Base-by-base conservation (phyloP, 2,113 vertebrate genomes). In the Vidua macroura region DNA sequence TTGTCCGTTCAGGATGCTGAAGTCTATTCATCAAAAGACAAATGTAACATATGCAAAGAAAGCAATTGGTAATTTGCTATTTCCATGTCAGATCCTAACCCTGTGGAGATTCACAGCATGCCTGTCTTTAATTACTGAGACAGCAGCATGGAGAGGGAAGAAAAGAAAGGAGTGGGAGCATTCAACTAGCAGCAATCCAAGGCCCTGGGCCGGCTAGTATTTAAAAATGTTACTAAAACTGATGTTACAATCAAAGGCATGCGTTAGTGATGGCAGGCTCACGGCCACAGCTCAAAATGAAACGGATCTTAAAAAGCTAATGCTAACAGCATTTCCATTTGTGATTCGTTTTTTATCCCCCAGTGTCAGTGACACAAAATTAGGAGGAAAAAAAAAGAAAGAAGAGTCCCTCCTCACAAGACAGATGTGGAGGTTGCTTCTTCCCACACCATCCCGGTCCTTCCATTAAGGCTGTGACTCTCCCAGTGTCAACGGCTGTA, bases 401-500 rank as follows among this genome's bases (percentile, higher is more conserved):
- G 4, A 30, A 30, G 30, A 44, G 11, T 13, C 16, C 23, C 20
- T 83, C 52, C 16, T 48, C 35, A 33, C 44, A 52, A 41, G 60
- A 68, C 14, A 80, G 46, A 84, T 53, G 41, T 15, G 51, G 72
- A 86, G 13, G 72, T 35, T 62, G 15, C 27, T 77, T 62, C 75
- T 69, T 80, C 79, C 49, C 46, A 46, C 68, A 28, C 20, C 43
- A 18, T 2, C 1, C 0, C 1, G 17, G 46, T 20, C 58, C 31
- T 81, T 77, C 59, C 55, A 70, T 74, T 67, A 16, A 33, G 31
- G 35, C 43, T 77, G 68, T 55, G 82, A 80, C 70, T 31, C 30
- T 25, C 39, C 0, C 1, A 44, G 20, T 10, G 31, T 5, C 23
- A 33, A 48, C 0, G 4, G 1, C 37, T 49, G 3, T 10, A 37